These are phyloP conservation scores for Leptinotarsa peninsularis DNA, from an alignment of 2,888 invertebrate genomes.

Conservation along the genomic window DNA sequence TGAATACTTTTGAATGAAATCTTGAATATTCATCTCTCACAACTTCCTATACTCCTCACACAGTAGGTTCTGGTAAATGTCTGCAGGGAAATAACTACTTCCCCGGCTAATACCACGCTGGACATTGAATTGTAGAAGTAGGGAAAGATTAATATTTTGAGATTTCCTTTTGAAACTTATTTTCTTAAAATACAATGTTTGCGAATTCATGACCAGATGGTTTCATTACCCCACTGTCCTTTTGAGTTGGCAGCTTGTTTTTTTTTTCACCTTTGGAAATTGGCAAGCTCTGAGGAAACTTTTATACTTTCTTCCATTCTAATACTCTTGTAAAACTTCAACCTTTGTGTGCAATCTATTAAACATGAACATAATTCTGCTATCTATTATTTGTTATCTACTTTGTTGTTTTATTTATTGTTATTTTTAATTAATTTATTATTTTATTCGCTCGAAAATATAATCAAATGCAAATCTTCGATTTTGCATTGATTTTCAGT, in stretches of 20 bases:
- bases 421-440: slow-evolving; percentile 19
- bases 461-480: background rate
- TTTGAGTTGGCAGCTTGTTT: slow-evolving; percentile 14
- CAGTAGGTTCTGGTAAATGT: too few relatives aligned
- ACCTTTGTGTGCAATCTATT: slow-evolving; percentile 5
- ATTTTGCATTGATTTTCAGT: background rate
- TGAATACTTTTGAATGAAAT: too few relatives aligned
- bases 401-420: slow-evolving; percentile 19
- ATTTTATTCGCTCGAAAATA: background rate
- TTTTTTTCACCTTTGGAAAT: background rate
- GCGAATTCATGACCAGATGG: background rate
- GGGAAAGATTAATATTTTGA: too few relatives aligned
- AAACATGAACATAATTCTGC: background rate
- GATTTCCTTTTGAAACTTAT: too few relatives aligned
- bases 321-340: slow-evolving; percentile 10
- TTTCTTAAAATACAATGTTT: too few relatives aligned
- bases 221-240: background rate
- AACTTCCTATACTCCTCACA: too few relatives aligned
- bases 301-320: slow-evolving; percentile 1
- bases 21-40: too few relatives aligned
- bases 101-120: too few relatives aligned
- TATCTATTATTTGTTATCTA: slow-evolving; percentile 15
- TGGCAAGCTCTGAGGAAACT: background rate
- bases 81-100: too few relatives aligned
- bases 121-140: too few relatives aligned